Evolutionary conservation across 2,888 invertebrate species (phyloP).

Genomic region (Apotomis capreana): DNA sequence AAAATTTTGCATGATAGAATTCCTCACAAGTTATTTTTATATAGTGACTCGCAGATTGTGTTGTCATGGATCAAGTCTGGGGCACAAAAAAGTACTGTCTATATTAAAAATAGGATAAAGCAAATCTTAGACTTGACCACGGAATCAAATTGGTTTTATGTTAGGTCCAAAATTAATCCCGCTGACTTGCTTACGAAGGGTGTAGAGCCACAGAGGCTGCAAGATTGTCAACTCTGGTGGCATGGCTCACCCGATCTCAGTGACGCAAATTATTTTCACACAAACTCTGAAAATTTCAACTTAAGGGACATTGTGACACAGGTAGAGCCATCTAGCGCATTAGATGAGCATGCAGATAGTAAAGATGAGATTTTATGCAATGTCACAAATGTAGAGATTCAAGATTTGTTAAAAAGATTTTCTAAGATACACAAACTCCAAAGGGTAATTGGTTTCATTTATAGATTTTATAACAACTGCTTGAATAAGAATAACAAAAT

Average conservation of each 20-base stretch:
- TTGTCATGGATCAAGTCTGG: constrained; percentile 15
- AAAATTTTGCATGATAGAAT: too few species aligned
- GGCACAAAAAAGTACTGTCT: background rate
- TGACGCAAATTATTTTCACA: too few species aligned
- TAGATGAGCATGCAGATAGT: background rate
- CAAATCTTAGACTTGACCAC: constrained; percentile 9
- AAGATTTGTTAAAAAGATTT: too few species aligned
- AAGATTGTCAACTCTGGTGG: too few species aligned
- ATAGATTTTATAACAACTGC: too few species aligned
- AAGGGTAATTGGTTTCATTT: too few species aligned
- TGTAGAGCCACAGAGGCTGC: background rate
- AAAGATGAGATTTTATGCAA: background rate
- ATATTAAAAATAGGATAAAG: constrained; percentile 27
- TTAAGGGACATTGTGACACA: too few species aligned
- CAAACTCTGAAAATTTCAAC: too few species aligned
- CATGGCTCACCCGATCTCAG: too few species aligned
- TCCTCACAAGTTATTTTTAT: constrained; percentile 1
- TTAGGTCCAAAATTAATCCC: constrained; percentile 13
- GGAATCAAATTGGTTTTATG: constrained; percentile 15
- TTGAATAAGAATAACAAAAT: too few species aligned
- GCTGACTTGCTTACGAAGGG: constrained; percentile 30
- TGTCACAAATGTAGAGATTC: background rate
- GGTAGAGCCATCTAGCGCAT: too few species aligned
- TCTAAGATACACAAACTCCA: too few species aligned
- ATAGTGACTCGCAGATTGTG: constrained; percentile 29